phyloP scores from a whole-genome alignment of 2,797 vertebrate genomes.

The Cyclura pinguis region DNA sequence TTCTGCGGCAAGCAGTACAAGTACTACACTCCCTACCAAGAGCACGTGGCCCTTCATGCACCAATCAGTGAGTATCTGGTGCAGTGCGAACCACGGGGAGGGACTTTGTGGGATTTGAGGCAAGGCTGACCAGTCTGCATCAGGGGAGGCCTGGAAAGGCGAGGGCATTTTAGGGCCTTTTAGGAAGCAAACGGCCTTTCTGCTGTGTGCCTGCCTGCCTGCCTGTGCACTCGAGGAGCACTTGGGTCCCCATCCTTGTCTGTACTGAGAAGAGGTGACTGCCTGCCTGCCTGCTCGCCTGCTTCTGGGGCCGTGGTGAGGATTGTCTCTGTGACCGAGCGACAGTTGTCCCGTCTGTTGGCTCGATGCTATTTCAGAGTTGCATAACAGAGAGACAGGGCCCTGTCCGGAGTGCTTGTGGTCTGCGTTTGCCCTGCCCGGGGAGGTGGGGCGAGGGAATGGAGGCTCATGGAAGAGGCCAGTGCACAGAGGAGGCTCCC shows the following conservation, averaged over 20 bases:
- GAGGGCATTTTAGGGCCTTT: not conserved
- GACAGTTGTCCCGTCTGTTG: not conserved
- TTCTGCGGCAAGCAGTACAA: slow-evolving; percentile 99
- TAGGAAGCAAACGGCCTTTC: too few species aligned
- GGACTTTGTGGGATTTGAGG: not conserved
- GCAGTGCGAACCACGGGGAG: not conserved
- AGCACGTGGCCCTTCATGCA: slow-evolving; percentile 96
- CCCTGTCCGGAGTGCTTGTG: not conserved
- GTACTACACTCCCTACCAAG: slow-evolving; percentile 99
- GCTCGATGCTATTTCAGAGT: not conserved
- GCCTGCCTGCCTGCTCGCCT: too few species aligned
- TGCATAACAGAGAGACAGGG: not conserved
- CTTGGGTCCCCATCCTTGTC: not conserved
- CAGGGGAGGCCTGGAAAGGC: not conserved
- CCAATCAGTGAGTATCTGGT: slow-evolving; percentile 90
- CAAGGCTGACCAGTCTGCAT: not conserved
- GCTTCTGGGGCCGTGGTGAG: not conserved
- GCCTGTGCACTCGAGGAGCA: not conserved
- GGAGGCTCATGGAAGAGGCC: too few species aligned
- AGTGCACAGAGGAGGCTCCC: too few species aligned
- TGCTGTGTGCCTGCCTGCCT: not conserved
- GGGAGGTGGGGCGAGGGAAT: too few species aligned
- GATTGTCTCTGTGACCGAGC: not conserved
- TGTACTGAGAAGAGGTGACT: not conserved
- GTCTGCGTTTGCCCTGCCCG: too few species aligned